Percentiles rank a stretch among this genome's conserved stretches.
Conservation (phyloP, 2,113 vertebrate genomes). For the Aphyosemion australe region DNA sequence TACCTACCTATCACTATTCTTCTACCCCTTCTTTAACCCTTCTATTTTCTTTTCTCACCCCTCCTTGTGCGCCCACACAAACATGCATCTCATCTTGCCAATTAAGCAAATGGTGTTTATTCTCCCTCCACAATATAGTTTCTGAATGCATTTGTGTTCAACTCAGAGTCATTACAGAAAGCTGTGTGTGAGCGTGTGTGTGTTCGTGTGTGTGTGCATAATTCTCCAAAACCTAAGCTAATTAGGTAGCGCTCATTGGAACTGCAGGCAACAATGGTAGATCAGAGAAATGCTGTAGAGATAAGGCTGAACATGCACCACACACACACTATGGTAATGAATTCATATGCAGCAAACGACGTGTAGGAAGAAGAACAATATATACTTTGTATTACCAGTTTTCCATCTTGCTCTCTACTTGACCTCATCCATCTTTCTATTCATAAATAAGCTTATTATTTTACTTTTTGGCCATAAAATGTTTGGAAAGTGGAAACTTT, state of each 20-base stretch:
- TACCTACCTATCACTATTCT: slow-evolving; percentile 11
- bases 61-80: slow-evolving; percentile 30
- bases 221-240: slow-evolving; percentile 54
- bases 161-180: slow-evolving; percentile 63
- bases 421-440: neutral
- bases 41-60: neutral
- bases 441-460: neutral
- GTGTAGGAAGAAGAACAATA: neutral
- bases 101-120: slow-evolving; percentile 67
- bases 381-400: neutral
- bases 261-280: slow-evolving; percentile 49
- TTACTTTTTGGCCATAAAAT: slow-evolving; percentile 6
- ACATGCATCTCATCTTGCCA: slow-evolving; percentile 48
- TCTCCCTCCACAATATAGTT: slow-evolving; percentile 48
- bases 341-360: slow-evolving; percentile 18
- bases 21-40: neutral
- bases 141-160: slow-evolving; percentile 51
- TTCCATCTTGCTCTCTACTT: neutral
- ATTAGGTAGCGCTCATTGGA: slow-evolving; percentile 54
- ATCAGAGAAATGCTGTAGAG: slow-evolving; percentile 52
- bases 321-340: slow-evolving; percentile 48
- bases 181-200: slow-evolving; percentile 9
- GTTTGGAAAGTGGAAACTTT: slow-evolving; percentile 30
- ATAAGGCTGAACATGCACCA: slow-evolving; percentile 53
- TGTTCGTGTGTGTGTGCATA: slow-evolving; percentile 5